A percentile compares a stretch with the other conserved stretches of the same genome.
These are phyloP conservation scores for Accipiter cooperii DNA, from an alignment of 2,113 vertebrate genomes.

Conservation along the genomic window DNA sequence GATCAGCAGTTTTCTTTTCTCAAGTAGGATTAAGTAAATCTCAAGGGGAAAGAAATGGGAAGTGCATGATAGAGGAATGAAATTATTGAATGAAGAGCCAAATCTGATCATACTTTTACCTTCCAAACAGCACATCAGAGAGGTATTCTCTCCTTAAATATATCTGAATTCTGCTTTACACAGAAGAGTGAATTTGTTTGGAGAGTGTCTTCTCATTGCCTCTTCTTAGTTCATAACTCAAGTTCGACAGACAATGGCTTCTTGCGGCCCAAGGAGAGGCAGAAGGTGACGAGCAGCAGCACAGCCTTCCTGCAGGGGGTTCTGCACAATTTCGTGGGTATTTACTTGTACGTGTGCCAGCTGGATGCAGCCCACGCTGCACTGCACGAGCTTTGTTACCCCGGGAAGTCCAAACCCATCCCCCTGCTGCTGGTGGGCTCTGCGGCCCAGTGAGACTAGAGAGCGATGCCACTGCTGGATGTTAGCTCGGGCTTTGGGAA, in stretches of 20 bases:
- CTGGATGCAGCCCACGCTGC: background rate
- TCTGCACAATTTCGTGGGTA: background rate
- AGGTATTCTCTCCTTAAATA: background rate
- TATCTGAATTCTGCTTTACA: background rate
- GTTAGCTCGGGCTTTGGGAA: background rate
- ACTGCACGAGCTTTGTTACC: fast-evolving
- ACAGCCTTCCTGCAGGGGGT: background rate
- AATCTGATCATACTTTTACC: background rate
- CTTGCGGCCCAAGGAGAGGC: background rate
- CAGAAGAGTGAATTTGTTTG: background rate
- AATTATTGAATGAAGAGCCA: background rate
- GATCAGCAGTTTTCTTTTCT: background rate
- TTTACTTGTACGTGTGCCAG: background rate
- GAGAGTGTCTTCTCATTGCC: background rate
- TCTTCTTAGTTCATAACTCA: background rate
- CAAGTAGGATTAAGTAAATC: background rate
- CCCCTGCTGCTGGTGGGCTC: background rate
- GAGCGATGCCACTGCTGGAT: background rate
- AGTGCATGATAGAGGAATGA: background rate
- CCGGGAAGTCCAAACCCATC: background rate
- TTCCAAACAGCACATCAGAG: background rate
- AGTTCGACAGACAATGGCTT: background rate
- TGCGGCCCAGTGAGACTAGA: background rate
- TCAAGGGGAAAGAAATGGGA: background rate
- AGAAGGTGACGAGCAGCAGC: background rate